Evolutionary conservation across 2,797 vertebrate species (phyloP).

Genomic region (Sebastes taczanowskii): DNA sequence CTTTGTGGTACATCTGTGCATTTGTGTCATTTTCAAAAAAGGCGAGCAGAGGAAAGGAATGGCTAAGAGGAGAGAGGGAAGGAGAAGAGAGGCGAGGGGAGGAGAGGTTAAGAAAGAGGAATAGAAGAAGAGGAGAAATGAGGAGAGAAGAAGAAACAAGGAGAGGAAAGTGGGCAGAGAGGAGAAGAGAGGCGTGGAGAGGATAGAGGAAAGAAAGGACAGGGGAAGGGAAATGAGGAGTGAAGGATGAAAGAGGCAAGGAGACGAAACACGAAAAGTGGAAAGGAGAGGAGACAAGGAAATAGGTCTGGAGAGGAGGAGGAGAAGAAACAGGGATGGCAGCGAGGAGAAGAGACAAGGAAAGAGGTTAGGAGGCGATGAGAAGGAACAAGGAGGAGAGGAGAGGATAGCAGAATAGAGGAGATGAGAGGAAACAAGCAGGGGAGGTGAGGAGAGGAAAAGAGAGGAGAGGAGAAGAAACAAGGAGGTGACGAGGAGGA

Average conservation of each 20-base stretch:
- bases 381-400: neutral
- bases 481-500: too few relatives aligned
- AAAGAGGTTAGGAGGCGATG: neutral
- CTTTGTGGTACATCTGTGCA: neutral
- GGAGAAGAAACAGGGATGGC: too few relatives aligned
- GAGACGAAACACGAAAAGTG: too few relatives aligned
- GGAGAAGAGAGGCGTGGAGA: neutral
- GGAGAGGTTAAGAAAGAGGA: neutral
- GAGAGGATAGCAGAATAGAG: too few relatives aligned
- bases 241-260: too few relatives aligned
- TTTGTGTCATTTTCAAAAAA: neutral
- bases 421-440: neutral
- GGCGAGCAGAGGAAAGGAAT: neutral
- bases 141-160: neutral
- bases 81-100: neutral
- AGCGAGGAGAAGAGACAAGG: neutral
- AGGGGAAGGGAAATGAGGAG: too few relatives aligned
- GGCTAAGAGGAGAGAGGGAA: neutral
- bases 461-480: neutral
- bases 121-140: neutral
- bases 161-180: neutral
- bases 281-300: neutral
- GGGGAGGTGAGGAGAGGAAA: neutral
- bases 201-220: too few relatives aligned
- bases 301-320: neutral